Evolutionary conservation across 53 echinoderm and acorn worm genomes (phyloP).

Genomic region (Holothuria leucospilota): DNA sequence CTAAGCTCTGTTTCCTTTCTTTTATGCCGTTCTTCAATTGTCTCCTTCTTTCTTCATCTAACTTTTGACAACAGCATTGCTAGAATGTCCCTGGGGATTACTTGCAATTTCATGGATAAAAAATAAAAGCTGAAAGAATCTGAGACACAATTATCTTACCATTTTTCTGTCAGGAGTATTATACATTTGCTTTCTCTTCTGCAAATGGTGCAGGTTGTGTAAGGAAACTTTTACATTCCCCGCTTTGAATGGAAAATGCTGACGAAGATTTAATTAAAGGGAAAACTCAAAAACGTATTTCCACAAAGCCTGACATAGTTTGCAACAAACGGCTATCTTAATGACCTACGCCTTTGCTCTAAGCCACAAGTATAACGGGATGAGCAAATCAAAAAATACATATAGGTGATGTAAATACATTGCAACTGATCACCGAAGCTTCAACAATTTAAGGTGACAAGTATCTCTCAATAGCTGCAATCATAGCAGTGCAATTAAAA

Average conservation of each 20-base stretch:
- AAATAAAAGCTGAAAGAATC: no score
- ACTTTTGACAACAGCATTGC: no score
- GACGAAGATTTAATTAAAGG: conserved; percentile 21
- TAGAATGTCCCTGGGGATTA: no score
- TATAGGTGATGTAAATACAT: not conserved
- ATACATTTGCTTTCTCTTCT: no score
- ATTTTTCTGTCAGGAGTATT: no score
- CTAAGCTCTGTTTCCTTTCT: no score
- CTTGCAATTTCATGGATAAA: no score
- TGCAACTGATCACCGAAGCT: conserved; percentile 18
- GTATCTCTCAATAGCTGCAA: not conserved
- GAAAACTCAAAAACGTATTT: not conserved
- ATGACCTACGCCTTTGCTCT: conserved; percentile 23
- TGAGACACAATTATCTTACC: no score
- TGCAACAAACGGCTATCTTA: not conserved
- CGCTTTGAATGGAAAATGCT: not conserved
- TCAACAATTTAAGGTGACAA: conserved; percentile 2
- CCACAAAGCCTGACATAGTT: conserved; percentile 21
- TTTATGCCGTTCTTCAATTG: no score
- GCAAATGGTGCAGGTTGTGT: no score
- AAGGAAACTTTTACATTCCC: no score
- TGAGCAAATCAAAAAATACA: not conserved
- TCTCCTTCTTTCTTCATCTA: no score
- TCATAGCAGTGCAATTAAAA: conserved; percentile 24
- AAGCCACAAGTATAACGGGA: not conserved